Base-by-base conservation (phyloP, 1,140 invertebrate genomes). In the Bombus terrestris region DNA sequence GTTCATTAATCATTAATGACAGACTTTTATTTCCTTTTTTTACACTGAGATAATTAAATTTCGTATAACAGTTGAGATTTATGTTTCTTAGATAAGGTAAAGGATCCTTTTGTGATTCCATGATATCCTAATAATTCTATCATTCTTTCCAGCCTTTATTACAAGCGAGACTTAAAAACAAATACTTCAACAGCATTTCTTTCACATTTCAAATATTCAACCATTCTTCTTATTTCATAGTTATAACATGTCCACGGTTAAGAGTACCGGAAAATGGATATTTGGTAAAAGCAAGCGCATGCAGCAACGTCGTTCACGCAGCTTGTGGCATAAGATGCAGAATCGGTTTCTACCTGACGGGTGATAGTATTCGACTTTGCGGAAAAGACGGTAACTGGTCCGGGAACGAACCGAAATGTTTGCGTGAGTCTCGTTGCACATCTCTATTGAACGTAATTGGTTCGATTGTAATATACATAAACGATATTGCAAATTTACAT, bases 281-380 rank as follows among this genome's bases (percentile, higher is more conserved):
- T 92, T 97, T 97, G 89, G 96, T 97, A 1, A 97, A 97, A 86
- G 95, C 95, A 41, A 93, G 91, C 57, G 93, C 93, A 28, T 97
- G 97, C 92, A 96, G 94, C 73, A 97, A 96, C 88, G 96, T 97
- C 4, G 95, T 97, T 62, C 97, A 97, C 91, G 97, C 97, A 53
- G 97, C 97, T 0, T 97, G 97, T 93, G 97, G 97, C 3, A 93
- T 97, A 57, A 94, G 96, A 66, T 97, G 97, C 92, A 95, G 96
- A 81, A 96, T 97, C 37, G 97, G 97, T 1, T 97, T 96, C 90
- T 96, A 96, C 80, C 93, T 97, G 2, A 92, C 93, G 18, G 97
- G 97, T 0, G 96, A 96, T 81, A 97, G 96, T 92, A 96, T 97
- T 39, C 93, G 97, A 73, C 94, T 97, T 4, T 97, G 97, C 92